phyloP scores from a whole-genome alignment of 2,113 vertebrate genomes.

The Reinhardtius hippoglossoides region DNA sequence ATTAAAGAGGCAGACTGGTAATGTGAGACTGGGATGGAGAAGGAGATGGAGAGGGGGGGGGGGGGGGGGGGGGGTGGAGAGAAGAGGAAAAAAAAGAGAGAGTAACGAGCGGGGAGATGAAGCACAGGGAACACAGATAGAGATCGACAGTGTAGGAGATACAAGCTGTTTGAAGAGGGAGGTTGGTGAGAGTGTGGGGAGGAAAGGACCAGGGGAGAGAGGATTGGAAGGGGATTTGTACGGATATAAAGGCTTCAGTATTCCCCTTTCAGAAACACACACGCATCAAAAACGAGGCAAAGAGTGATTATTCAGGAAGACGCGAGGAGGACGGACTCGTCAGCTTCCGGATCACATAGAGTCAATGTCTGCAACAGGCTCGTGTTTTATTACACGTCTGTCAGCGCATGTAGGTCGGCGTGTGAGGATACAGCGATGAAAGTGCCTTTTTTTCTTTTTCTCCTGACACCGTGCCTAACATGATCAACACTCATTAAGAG shows the following conservation, averaged over 20 bases:
- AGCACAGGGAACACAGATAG: conserved; percentile 57
- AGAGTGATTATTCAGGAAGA: conserved; percentile 38
- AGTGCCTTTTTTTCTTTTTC: conserved; percentile 38
- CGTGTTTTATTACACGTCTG: conserved; percentile 13
- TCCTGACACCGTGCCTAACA: conserved; percentile 59
- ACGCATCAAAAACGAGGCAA: conserved; percentile 17
- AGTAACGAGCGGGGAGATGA: conserved; percentile 38
- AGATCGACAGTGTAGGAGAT: conserved; percentile 56
- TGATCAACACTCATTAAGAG: conserved; percentile 74
- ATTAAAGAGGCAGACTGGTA: conserved; percentile 36
- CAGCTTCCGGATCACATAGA: not conserved
- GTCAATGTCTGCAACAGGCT: conserved; percentile 1
- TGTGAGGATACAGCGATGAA: conserved; percentile 26
- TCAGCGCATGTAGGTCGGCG: conserved; percentile 2
- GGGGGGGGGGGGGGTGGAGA: conserved; percentile 9
- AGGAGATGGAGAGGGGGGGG: not conserved
- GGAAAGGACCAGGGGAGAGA: conserved; percentile 40
- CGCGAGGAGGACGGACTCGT: not conserved
- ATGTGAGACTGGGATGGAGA: conserved; percentile 14
- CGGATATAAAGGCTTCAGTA: conserved; percentile 49
- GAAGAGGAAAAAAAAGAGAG: conserved; percentile 25
- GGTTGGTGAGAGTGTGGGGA: conserved; percentile 53
- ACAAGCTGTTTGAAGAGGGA: conserved; percentile 55
- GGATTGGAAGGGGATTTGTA: conserved; percentile 60
- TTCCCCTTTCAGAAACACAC: conserved; percentile 49